Evolutionary conservation across 35 echinoderm and acorn worm species (phyloP), one percentile per base, ranked within the genome.

Genomic region (Antedon bifida): DNA sequence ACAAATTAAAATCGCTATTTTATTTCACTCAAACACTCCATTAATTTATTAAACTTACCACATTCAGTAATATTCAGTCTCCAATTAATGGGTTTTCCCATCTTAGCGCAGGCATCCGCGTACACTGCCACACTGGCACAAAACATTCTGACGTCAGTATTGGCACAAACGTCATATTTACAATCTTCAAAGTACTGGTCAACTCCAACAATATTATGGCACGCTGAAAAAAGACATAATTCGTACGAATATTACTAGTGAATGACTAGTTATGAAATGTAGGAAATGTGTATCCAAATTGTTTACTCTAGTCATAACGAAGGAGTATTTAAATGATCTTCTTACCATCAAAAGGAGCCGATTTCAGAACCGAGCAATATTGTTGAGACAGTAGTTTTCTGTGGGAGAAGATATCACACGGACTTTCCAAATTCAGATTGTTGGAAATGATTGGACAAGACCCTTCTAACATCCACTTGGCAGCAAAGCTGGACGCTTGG

Each of bases 331-430:
- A 5, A 8, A 44, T 44, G 5, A 16, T 16, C 39, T 16, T 64
- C 51, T 80, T 39, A 80, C 78, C 78, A 36, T 34, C 36, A 30
- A 80, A 80, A 80, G 78, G 78, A 21, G 78, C 32, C 23, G 34
- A 7, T 30, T 80, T 80, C 14, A 80, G 29, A 9, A 39, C 26
- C 17, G 33, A 23, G 28, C 78, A 80, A 16, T 16, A 13, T 38
- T 39, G 32, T 23, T 80, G 33, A 39, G 78, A 34, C 36, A 36
- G 33, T 29, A 36, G 78, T 38, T 80, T 80, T 80, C 35, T 4
- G 5, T 80, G 78, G 3, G 78, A 36, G 35, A 35, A 36, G n/a
- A 80, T 29, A 38, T 80, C 78, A 80, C 78, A 80, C 1, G 78
- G 78, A 80, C 36, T 64, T 11, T 8, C 51, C 9, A 1, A 13